Base-by-base conservation (phyloP, 1,140 invertebrate genomes). In the Parapsyche elsis region DNA sequence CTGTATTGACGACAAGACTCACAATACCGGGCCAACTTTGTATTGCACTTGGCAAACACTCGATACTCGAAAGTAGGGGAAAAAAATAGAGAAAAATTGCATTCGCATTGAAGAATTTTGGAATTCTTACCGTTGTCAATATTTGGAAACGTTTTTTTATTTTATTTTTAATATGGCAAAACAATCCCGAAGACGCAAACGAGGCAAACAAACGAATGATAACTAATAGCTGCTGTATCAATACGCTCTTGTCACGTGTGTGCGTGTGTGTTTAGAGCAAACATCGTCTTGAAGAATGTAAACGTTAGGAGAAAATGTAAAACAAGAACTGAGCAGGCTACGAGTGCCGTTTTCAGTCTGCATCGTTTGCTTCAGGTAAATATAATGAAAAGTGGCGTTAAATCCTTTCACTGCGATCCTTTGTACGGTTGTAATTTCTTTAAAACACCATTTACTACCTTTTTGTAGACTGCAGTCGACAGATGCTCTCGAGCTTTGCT, bases 1-100 rank as follows among this genome's bases (percentile, higher is more conserved):
- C 78, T 53, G 78, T 61, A 79, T 74, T 61, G 70, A 79, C 78
- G 44, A 79, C 70, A 57, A 19, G 61, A 44, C 16, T 71, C 70
- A 26, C 53, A 78, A 53, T 19, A 7, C 24, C 21, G 59, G 77
- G 4, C 46, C 71, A 71, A 79, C 78, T 78, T 78, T 78, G 76
- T 46, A 71, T 30, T 49, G 64, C 30, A 57, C 38, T 79, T 71
- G 77, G 64, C 74, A 79, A 79, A 79, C 5, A 38, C n/a, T 30
- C 21, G 7, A 9, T 14, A 44, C 9, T 53, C 30, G 30, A 38
- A 1, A 10, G 12, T 12, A 5, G 12, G 2, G 12, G 10, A 53
- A 16, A 16, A n/a, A 1, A 19, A 19, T 21, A 16, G 14, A 19
- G 19, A 61, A 19, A 21, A n/a, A n/a, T n/a, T n/a, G n/a, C n/a